A percentile compares a stretch with the other conserved stretches of the same genome.
Conservation (phyloP, 2,888 invertebrate species). For the Teleiodes luculella region DNA sequence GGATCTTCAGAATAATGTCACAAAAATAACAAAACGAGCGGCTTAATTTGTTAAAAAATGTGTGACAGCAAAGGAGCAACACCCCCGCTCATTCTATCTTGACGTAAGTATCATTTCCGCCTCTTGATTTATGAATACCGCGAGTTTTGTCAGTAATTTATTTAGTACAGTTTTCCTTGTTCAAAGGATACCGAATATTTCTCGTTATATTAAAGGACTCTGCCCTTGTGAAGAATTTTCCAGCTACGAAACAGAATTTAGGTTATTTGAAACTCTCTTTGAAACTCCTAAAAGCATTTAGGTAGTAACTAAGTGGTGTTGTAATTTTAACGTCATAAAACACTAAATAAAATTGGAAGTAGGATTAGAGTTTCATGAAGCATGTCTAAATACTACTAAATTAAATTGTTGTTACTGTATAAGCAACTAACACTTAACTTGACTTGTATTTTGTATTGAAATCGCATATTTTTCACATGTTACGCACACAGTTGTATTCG, state of each 20-base stretch:
- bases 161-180: conserved; percentile 12
- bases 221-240: neutral
- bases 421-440: too few relatives aligned
- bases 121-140: conserved; percentile 26
- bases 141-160: conserved; percentile 21
- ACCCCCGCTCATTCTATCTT: conserved; percentile 19
- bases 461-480: too few relatives aligned
- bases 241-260: neutral
- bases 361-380: too few relatives aligned
- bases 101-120: conserved; percentile 36
- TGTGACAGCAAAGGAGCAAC: conserved; percentile 8
- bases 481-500: too few relatives aligned
- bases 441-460: too few relatives aligned
- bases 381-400: too few relatives aligned
- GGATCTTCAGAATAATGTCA: neutral
- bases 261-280: conserved; percentile 1
- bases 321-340: too few relatives aligned
- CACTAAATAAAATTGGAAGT: too few relatives aligned
- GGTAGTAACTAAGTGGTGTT: neutral
- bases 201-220: neutral
- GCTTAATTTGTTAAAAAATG: conserved; percentile 13
- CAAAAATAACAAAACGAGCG: neutral
- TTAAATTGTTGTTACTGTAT: too few relatives aligned
- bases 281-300: neutral
- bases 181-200: conserved; percentile 2